Percentiles rank a stretch among this genome's conserved stretches.
Evolutionary conservation across 2,797 vertebrate species (phyloP).

Genomic region (Molossus molossus): DNA sequence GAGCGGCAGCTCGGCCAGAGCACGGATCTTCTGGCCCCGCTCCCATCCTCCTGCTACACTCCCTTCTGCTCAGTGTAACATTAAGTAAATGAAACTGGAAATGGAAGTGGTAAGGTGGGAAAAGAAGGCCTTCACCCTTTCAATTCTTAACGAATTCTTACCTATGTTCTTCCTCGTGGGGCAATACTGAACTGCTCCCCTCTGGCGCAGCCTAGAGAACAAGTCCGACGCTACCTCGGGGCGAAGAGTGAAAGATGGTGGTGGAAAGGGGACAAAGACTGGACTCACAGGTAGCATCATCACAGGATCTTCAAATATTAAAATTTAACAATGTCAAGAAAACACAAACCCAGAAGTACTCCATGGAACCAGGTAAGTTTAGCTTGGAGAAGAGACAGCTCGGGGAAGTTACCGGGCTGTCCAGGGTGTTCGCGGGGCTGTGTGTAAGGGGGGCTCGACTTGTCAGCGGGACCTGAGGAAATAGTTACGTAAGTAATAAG

Average conservation of each 20-base stretch:
- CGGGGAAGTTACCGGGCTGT: neutral
- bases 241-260: neutral
- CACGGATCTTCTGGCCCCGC: neutral
- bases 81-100: neutral
- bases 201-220: neutral
- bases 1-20: neutral
- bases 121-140: neutral
- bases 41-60: neutral
- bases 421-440: neutral
- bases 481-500: neutral
- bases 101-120: neutral
- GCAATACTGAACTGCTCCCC: neutral
- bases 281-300: neutral
- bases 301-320: neutral
- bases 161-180: neutral
- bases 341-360: neutral
- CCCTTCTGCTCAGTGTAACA: rapidly evolving
- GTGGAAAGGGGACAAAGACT: neutral
- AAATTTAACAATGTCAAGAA: neutral
- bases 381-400: neutral
- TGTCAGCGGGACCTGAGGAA: neutral
- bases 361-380: neutral
- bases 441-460: neutral
- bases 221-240: neutral
- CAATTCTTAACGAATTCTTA: neutral